phyloP scores from a whole-genome alignment of 2,888 invertebrate genomes.

The Rutpela maculata region DNA sequence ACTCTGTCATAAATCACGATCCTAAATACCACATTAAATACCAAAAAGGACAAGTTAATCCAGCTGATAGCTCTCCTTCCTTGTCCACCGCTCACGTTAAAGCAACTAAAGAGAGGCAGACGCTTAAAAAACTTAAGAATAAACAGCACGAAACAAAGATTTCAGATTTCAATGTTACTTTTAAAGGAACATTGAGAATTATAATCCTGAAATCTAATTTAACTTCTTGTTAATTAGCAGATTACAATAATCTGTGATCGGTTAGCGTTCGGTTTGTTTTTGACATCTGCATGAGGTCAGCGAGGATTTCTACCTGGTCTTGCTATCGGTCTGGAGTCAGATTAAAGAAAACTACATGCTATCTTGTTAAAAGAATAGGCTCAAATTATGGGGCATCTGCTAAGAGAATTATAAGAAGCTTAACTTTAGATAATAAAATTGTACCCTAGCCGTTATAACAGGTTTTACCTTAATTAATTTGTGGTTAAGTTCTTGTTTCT shows the following conservation, averaged over 20 bases:
- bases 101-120: slow-evolving; percentile 3
- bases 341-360: slow-evolving; percentile 48
- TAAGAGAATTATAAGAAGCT: slow-evolving; percentile 55
- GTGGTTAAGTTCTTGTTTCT: slow-evolving; percentile 48
- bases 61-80: slow-evolving; percentile 26
- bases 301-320: slow-evolving; percentile 36
- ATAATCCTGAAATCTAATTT: slow-evolving; percentile 31
- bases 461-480: slow-evolving; percentile 59
- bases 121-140: slow-evolving; percentile 4
- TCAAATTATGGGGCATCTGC: slow-evolving; percentile 58
- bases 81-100: not conserved
- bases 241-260: slow-evolving; percentile 44
- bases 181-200: slow-evolving; percentile 11
- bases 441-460: slow-evolving; percentile 56
- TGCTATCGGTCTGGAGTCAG: slow-evolving; percentile 26
- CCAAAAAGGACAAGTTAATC: slow-evolving; percentile 62
- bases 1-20: slow-evolving; percentile 66
- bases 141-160: slow-evolving; percentile 37
- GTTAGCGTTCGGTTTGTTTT: slow-evolving; percentile 36
- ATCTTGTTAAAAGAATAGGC: slow-evolving; percentile 61
- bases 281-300: slow-evolving; percentile 35
- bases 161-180: slow-evolving; percentile 35
- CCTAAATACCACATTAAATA: slow-evolving; percentile 66
- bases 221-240: slow-evolving; percentile 44
- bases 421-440: slow-evolving; percentile 56